phyloP scores from a whole-genome alignment of 1,140 invertebrate genomes.

The Potamilus streckersoni region DNA sequence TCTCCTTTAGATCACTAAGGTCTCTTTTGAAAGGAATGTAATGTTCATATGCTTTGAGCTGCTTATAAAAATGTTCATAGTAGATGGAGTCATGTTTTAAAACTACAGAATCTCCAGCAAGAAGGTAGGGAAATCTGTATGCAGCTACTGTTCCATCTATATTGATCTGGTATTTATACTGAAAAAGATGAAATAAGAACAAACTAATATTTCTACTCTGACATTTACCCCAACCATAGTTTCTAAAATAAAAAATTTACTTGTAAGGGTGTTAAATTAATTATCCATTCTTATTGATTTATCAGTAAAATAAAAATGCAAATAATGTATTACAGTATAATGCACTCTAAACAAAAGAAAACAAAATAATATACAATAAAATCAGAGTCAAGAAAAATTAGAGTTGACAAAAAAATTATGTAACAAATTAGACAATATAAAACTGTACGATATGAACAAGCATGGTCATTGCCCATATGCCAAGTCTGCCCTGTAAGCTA shows the following conservation, averaged over 20 bases:
- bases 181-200: slow-evolving; percentile 45
- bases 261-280: too few relatives aligned
- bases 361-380: too few relatives aligned
- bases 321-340: neutral
- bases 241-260: too few relatives aligned
- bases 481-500: too few relatives aligned
- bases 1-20: slow-evolving; percentile 84
- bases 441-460: too few relatives aligned
- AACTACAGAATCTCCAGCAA: slow-evolving; percentile 87
- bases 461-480: too few relatives aligned
- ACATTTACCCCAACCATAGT: too few relatives aligned
- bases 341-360: neutral
- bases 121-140: slow-evolving; percentile 91
- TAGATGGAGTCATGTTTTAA: slow-evolving; percentile 94
- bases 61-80: slow-evolving; percentile 93
- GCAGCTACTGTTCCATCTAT: slow-evolving; percentile 97
- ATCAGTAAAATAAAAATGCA: neutral
- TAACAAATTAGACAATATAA: too few relatives aligned
- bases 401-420: too few relatives aligned
- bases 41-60: slow-evolving; percentile 82
- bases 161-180: slow-evolving; percentile 97
- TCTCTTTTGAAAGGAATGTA: slow-evolving; percentile 86
- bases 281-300: too few relatives aligned
- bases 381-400: too few relatives aligned
- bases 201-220: too few relatives aligned